These are phyloP conservation scores for Oceanodroma tethys DNA, from an alignment of 2,113 vertebrate genomes.

Conservation along the genomic window DNA sequence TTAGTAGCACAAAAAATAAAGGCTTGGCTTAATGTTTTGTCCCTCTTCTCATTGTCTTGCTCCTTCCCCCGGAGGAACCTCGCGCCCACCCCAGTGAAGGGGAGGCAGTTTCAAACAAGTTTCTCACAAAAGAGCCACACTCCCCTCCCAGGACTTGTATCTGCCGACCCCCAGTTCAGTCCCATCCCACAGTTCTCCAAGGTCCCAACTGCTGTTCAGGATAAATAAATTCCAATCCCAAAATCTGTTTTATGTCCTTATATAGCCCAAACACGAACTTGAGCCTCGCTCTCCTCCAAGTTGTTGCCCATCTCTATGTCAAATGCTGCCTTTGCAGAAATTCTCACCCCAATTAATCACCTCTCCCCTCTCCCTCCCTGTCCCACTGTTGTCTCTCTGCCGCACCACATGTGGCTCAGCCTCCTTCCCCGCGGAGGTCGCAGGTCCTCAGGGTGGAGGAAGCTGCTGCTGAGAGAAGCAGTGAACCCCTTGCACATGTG, in stretches of 20 bases:
- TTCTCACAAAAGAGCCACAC: neutral
- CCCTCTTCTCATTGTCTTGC: neutral
- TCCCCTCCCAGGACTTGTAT: neutral
- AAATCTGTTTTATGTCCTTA: neutral
- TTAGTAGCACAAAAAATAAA: neutral
- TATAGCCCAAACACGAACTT: neutral
- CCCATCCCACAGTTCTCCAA: neutral
- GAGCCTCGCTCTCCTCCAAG: neutral
- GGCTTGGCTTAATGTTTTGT: neutral
- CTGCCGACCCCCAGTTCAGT: neutral
- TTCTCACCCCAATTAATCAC: neutral
- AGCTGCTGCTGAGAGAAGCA: neutral
- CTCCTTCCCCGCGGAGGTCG: neutral
- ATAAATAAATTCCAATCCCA: neutral
- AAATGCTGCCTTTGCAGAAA: neutral
- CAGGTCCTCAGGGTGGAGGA: neutral
- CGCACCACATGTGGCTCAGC: neutral
- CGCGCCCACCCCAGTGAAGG: rapidly evolving
- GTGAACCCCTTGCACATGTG: neutral
- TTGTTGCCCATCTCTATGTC: neutral
- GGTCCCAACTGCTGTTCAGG: neutral
- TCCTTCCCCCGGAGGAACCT: neutral
- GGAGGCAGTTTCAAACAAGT: neutral
- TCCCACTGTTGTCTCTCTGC: neutral
- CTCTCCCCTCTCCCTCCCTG: neutral